A percentile compares a stretch with the other conserved stretches of the same genome.
These are phyloP conservation scores for Zhengitettix transpicula DNA, from an alignment of 2,888 invertebrate genomes.

Conservation along the genomic window DNA sequence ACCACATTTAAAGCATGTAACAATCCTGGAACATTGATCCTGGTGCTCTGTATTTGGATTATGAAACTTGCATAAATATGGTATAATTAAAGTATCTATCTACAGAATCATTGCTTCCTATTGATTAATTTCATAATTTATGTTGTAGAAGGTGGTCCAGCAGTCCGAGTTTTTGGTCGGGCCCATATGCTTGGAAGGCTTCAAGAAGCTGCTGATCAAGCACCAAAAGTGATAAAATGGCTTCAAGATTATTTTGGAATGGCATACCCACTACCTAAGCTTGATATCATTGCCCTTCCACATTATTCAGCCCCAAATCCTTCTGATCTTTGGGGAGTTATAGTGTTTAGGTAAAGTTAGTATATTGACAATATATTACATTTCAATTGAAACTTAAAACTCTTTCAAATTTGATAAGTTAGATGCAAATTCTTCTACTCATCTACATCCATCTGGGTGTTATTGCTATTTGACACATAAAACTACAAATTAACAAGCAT, in stretches of 20 bases:
- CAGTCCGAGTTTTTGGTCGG: constrained; percentile 43
- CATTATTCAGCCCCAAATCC: constrained; percentile 52
- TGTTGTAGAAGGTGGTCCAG: not conserved
- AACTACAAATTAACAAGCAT: too few relatives aligned
- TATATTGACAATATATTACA: too few relatives aligned
- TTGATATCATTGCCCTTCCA: constrained; percentile 59
- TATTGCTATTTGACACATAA: too few relatives aligned
- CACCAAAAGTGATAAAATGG: constrained; percentile 37
- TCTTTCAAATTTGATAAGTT: too few relatives aligned
- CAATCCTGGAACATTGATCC: too few relatives aligned
- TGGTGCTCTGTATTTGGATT: not conserved
- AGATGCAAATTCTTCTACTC: too few relatives aligned
- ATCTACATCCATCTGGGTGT: too few relatives aligned
- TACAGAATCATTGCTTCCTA: not conserved
- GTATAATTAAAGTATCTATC: not conserved
- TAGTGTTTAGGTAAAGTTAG: constrained; percentile 51
- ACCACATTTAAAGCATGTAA: too few relatives aligned
- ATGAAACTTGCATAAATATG: not conserved
- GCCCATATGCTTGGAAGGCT: constrained; percentile 35
- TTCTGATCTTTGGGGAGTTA: constrained; percentile 63
- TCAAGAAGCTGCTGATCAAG: constrained; percentile 36
- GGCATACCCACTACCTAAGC: constrained; percentile 45
- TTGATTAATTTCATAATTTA: not conserved
- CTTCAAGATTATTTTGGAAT: constrained; percentile 45
- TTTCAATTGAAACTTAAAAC: too few relatives aligned